Base-by-base conservation (phyloP, 2,888 invertebrate genomes). In the Macaria notata region DNA sequence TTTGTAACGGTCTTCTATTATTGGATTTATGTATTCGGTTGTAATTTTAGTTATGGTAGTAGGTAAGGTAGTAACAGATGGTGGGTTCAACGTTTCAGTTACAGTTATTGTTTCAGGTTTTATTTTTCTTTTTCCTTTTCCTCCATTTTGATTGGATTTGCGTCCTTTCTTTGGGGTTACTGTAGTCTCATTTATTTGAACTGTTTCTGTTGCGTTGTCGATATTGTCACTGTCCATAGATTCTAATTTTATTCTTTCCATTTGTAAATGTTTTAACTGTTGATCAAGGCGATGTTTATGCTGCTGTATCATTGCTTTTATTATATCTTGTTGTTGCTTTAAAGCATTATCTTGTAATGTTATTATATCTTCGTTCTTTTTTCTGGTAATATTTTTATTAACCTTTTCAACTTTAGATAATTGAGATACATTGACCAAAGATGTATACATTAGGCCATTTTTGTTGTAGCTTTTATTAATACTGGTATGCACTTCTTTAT, bases 381-480 rank as follows among this genome's bases (percentile, higher is more conserved):
- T 61, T n/a, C 70, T 59, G 7, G 29, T 54, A 4, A 46, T 1
- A 31, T 31, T 69, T 46, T 70, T 72, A 39, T 81, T 79, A 0
- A 79, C 19, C 43, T 79, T 76, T 54, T 81, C 79, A 5, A 87
- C 61, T 72, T 86, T 86, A 0, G 88, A 85, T 66, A 90, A 78
- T 70, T 88, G 83, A 4, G 88, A 85, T 1, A 89, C 80, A 51
- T 89, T 90, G 0, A 88, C 78, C 46, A 84, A 64, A 0, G 88
- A 84, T 9, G 81, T 81, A 64, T 81, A 86, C 0, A 76, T 48
- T 0, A 86, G 36, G 1, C 89, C 90, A 58, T 86, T 78, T 65
- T 79, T 83, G 50, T 86, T 83, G 49, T 75, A 86, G 45, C 81
- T 86, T 66, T 88, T 88, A 56, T 89, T 88, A 3, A 89, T 87